Base-by-base conservation (phyloP, 1,140 invertebrate species). In the Drosophila ercepeae region DNA sequence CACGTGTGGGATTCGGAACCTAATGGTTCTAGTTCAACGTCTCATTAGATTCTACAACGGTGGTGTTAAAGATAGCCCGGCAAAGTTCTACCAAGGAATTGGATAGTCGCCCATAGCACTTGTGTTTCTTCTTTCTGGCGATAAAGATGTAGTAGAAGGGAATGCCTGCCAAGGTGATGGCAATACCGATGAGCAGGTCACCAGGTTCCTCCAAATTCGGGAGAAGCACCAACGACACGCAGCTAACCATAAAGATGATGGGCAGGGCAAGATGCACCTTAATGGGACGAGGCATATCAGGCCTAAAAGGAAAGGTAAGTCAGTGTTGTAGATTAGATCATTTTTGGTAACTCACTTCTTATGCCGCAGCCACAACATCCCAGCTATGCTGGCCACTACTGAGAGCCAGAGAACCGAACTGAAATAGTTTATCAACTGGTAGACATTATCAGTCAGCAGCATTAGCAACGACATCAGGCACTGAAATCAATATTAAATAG, bases 71-170 rank as follows among this genome's bases (percentile, higher is more conserved):
- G 19, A 91, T 68, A n/a, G 78, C 79, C 32, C 90, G 77, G 34
- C 90, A 91, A 7, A 91, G 45, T 25, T 81, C 72, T 0, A 91
- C 89, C 18, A 90, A 41, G 7, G 60, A 73, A 49, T 75, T 74
- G 9, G 91, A 91, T 8, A 90, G 14, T 1, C 76, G 68, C 0
- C 79, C 75, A 54, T 88, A 90, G 41, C 49, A 64, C 16, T 50
- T 54, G 19, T 93, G 93, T 91, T 98, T 98, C 18, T 94, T 94
- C 84, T 96, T 93, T 97, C 97, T 98, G 58, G 93, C 93, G 16
- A 99, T 96, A 72, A 97, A 98, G 0, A 98, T 63, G 42, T 95
- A 94, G 91, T 99, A 99, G 2, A 99, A 95, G 1, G 98, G 98
- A 61, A 99, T 95, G 6, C 97, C 98, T 4, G 97, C 96, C 1